These are phyloP conservation scores for Drosophila auraria DNA, from an alignment of 1,140 invertebrate genomes.

Conservation along the genomic window DNA sequence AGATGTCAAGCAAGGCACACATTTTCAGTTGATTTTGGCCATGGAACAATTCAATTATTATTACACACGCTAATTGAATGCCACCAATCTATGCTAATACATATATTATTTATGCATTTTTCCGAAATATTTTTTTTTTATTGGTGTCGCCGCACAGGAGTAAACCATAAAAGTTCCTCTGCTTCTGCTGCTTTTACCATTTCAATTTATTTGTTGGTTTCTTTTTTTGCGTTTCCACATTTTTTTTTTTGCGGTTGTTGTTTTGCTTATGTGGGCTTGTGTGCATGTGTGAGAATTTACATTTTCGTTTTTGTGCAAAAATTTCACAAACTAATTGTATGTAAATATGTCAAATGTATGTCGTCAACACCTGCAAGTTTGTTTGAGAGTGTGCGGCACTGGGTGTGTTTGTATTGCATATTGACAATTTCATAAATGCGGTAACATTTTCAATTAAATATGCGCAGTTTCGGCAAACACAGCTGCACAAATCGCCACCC, in stretches of 20 bases:
- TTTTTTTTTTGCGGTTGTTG: slow-evolving; percentile 27
- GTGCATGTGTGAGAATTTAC: slow-evolving; percentile 54
- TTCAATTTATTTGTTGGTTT: slow-evolving; percentile 72
- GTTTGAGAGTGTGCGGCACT: slow-evolving; percentile 17
- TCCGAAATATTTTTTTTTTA: slow-evolving; percentile 32
- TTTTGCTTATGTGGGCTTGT: slow-evolving; percentile 16
- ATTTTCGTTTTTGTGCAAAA: slow-evolving; percentile 64
- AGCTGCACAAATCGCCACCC: slow-evolving; percentile 64
- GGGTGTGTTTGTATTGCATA: slow-evolving; percentile 72
- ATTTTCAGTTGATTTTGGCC: slow-evolving; percentile 23
- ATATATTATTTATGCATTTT: slow-evolving; percentile 75
- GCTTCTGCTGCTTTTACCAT: slow-evolving; percentile 45
- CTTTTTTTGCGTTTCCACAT: slow-evolving; percentile 38
- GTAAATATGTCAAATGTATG: slow-evolving; percentile 80
- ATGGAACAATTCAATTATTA: slow-evolving; percentile 52
- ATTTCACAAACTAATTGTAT: slow-evolving; percentile 81
- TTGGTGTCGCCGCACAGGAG: slow-evolving; percentile 31
- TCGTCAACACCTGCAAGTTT: slow-evolving; percentile 72
- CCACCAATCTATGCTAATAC: slow-evolving; percentile 63
- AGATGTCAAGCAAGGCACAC: slow-evolving; percentile 1
- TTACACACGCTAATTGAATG: slow-evolving; percentile 75
- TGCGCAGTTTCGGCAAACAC: slow-evolving; percentile 75
- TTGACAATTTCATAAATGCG: slow-evolving; percentile 83
- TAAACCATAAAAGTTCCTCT: slow-evolving; percentile 65
- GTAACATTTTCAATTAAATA: slow-evolving; percentile 84